Conservation (phyloP, 2,797 vertebrate genomes). For the Hypotaenidia philippensis region DNA sequence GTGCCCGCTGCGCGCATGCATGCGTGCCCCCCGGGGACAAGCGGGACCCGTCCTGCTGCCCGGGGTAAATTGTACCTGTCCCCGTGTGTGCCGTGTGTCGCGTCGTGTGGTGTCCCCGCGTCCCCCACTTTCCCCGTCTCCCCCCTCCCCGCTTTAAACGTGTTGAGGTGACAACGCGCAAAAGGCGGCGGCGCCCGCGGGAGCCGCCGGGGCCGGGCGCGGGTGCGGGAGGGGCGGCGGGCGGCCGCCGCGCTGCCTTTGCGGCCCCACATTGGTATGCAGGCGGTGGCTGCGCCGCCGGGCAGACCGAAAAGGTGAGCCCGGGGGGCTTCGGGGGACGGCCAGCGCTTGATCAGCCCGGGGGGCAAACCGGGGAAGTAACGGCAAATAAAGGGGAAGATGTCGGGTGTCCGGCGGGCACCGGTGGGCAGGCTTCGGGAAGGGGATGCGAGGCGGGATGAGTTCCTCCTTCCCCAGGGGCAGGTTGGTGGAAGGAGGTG, state of each 20-base stretch:
- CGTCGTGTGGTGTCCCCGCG: neutral
- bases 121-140: too few relatives aligned
- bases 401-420: neutral
- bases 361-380: neutral
- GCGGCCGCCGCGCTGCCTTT: slow-evolving; percentile 33
- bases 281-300: slow-evolving; percentile 64
- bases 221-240: neutral
- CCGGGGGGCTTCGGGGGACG: neutral
- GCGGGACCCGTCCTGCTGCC: neutral
- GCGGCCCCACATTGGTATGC: slow-evolving; percentile 76
- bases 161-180: neutral
- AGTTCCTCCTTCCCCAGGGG: neutral
- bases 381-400: neutral
- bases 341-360: neutral
- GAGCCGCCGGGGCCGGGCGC: neutral
- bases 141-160: neutral
- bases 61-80: neutral
- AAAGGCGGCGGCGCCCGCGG: neutral
- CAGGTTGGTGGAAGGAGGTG: neutral
- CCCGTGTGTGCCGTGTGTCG: neutral
- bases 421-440: neutral
- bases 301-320: slow-evolving; percentile 69
- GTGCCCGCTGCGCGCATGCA: neutral
- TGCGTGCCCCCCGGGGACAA: neutral
- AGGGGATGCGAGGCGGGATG: neutral